These are phyloP conservation scores for Syritta pipiens DNA, from an alignment of 2,888 invertebrate genomes.

Conservation along the genomic window DNA sequence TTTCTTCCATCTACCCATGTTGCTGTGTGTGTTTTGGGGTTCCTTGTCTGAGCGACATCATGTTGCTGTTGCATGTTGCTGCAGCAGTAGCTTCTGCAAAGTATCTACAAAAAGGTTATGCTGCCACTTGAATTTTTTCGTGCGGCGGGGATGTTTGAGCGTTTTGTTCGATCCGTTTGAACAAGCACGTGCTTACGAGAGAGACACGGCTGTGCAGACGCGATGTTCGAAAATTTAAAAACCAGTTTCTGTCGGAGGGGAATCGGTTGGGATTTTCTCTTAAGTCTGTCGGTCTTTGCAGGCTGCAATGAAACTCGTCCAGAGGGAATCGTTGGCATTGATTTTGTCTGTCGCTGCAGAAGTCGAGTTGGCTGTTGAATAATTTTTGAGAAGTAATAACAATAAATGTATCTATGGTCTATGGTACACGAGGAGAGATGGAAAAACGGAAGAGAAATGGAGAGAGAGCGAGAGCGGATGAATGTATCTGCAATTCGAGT, in stretches of 20 bases:
- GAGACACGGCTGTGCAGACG: constrained; percentile 29
- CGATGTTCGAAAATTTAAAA: constrained; percentile 36
- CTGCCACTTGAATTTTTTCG: constrained; percentile 31
- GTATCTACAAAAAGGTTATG: constrained; percentile 38
- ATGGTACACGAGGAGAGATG: constrained; percentile 1
- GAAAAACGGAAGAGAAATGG: not conserved
- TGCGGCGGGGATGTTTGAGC: constrained; percentile 17
- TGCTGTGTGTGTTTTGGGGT: constrained; percentile 43
- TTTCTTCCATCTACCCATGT: not conserved
- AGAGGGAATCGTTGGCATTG: constrained; percentile 53
- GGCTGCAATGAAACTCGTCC: constrained; percentile 21
- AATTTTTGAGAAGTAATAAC: constrained; percentile 52
- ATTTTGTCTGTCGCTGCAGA: constrained; percentile 52
- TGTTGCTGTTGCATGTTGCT: constrained; percentile 58
- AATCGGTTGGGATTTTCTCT: constrained; percentile 38
- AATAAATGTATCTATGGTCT: constrained; percentile 65
- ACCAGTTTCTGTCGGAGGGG: constrained; percentile 38
- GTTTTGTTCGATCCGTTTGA: constrained; percentile 22
- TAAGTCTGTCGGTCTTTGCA: constrained; percentile 26
- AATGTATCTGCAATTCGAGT: constrained; percentile 38
- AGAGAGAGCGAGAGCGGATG: not conserved
- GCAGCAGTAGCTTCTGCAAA: constrained; percentile 53
- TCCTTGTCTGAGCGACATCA: constrained; percentile 7
- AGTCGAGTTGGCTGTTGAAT: constrained; percentile 38
- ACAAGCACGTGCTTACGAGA: constrained; percentile 48